These are phyloP conservation scores for Columba livia DNA, from an alignment of 2,113 vertebrate genomes.

Conservation along the genomic window DNA sequence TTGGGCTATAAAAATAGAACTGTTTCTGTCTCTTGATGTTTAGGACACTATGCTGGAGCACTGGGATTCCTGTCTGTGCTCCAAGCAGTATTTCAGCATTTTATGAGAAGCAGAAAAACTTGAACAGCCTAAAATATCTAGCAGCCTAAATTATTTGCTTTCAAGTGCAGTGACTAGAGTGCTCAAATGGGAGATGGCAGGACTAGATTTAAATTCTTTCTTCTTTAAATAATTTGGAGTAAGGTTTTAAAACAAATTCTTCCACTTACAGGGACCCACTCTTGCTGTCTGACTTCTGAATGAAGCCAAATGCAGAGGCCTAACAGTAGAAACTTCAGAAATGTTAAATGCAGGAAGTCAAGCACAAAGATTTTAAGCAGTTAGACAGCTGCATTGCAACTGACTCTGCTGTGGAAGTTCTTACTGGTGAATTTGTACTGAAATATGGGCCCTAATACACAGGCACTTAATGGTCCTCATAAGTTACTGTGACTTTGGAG, in stretches of 20 bases:
- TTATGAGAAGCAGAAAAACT: not conserved
- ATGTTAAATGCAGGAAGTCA: not conserved
- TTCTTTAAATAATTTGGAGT: not conserved
- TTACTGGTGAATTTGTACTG: not conserved
- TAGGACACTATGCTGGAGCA: not conserved
- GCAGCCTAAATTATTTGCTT: not conserved
- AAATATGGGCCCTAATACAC: not conserved
- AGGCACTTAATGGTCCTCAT: not conserved
- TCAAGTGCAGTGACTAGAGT: not conserved
- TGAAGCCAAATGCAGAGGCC: not conserved
- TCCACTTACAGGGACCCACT: not conserved
- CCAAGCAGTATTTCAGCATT: not conserved
- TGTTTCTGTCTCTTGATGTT: not conserved
- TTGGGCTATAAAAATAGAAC: not conserved
- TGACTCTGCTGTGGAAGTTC: not conserved
- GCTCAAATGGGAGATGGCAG: not conserved
- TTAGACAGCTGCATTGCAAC: not conserved
- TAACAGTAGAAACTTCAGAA: not conserved
- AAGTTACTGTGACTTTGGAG: not conserved
- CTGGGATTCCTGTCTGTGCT: not conserved
- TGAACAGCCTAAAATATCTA: not conserved
- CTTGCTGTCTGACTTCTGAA: not conserved
- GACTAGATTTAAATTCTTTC: not conserved
- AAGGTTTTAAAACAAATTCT: not conserved
- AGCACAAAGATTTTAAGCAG: not conserved